Base-by-base conservation (phyloP, 2,797 vertebrate species). In the Thalassophryne amazonica region DNA sequence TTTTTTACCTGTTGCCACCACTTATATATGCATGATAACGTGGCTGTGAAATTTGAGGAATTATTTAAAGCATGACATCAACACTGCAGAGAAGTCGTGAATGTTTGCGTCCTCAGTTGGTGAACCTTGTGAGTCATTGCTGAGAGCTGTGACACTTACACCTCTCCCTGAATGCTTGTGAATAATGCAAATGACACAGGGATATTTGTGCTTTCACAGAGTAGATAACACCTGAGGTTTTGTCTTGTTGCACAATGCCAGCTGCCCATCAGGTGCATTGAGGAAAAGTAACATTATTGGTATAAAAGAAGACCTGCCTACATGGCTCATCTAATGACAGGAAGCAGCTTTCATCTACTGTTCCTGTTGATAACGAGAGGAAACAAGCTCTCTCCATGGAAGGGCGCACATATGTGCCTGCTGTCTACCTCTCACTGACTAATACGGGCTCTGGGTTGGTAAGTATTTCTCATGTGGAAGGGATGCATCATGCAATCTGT, bases 401-500 rank as follows among this genome's bases (percentile, higher is more conserved):
- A 28, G 39, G 31, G 36, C 2, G 40, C 34, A 38, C 64, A 70
- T 78, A 54, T 81, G 60, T 51, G 42, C 63, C 24, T 3, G 19
- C 51, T 33, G 39, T 68, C 58, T 59, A 60, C 54, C 52, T 80
- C 70, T 23, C 40, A 16, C 50, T 84, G 80, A 84, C 54, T 56
- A 41, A 58, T 58, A 30, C 60, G 52, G 72, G 55, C 21, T 12
- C 35, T 52, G 69, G 57, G 52, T 78, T 75, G 45, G 51, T 21
- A 51, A 67, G 69, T 43, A 69, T 65, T 64, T 60, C 69, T 82
- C 70, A 35, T 62, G 53, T 46, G 54, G 47, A 54, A 64, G 15
- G 49, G 74, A 73, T 74, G 52, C 69, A 60, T 79, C 69, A 63
- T 38, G 13, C 76, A 76, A 54, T 49, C 63, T 76, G 80, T 57